Conservation (phyloP, 2,113 vertebrate species). For the Saimiri boliviensis region DNA sequence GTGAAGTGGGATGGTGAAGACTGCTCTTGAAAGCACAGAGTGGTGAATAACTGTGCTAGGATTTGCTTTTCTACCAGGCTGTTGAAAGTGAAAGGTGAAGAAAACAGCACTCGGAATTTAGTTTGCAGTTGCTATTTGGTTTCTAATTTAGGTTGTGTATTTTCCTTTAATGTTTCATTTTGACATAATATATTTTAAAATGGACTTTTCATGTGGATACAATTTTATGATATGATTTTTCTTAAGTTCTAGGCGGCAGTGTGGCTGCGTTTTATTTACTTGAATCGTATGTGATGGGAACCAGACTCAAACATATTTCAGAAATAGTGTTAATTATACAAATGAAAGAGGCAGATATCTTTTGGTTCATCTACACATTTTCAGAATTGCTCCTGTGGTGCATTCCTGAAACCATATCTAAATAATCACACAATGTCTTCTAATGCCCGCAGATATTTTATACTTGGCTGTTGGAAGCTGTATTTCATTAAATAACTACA, state of each 20-base stretch:
- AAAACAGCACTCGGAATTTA: slow-evolving; percentile 24
- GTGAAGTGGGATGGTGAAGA: neutral
- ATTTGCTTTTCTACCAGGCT: neutral
- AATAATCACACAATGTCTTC: slow-evolving; percentile 14
- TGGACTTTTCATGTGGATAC: slow-evolving; percentile 69
- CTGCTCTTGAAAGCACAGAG: neutral
- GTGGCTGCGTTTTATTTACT: slow-evolving; percentile 81
- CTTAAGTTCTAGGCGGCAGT: slow-evolving; percentile 73
- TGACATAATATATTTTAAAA: slow-evolving; percentile 66
- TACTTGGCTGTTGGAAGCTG: neutral
- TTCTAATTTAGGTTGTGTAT: slow-evolving; percentile 69
- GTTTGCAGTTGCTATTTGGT: slow-evolving; percentile 34
- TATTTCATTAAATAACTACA: neutral
- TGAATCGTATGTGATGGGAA: slow-evolving; percentile 71
- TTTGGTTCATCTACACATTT: slow-evolving; percentile 41
- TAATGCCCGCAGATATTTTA: neutral
- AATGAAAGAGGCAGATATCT: slow-evolving; percentile 49
- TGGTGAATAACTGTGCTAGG: neutral
- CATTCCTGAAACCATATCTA: slow-evolving; percentile 23
- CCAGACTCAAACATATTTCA: slow-evolving; percentile 74
- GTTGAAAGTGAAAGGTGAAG: neutral
- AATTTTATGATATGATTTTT: slow-evolving; percentile 76
- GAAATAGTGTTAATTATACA: slow-evolving; percentile 78
- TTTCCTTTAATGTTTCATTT: slow-evolving; percentile 74
- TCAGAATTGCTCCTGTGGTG: slow-evolving; percentile 24